phyloP scores from a whole-genome alignment of 30 jellyfish, hydroid and myxozoan genomes.

The Turritopsis rubra region DNA sequence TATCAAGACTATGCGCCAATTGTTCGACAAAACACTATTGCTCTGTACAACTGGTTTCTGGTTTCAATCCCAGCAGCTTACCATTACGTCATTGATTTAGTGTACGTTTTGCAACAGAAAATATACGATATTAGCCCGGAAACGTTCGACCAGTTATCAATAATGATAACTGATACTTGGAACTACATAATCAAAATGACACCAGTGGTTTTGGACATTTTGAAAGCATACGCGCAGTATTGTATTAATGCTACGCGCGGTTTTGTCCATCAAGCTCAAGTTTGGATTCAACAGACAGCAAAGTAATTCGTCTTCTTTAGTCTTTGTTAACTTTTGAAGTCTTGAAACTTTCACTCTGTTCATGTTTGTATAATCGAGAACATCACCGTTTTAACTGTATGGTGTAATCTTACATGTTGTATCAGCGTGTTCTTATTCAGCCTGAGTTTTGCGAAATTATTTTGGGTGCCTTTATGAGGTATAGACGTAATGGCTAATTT shows the following conservation, averaged over 20 bases:
- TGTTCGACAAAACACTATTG: background rate
- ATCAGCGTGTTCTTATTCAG: no score
- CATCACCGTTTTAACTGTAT: background rate
- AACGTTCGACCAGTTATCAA: slow-evolving; percentile 42
- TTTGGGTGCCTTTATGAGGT: no score
- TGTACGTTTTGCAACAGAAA: slow-evolving; percentile 17
- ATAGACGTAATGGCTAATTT: no score
- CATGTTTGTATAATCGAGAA: background rate
- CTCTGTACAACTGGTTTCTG: slow-evolving; percentile 1
- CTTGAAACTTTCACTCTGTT: background rate
- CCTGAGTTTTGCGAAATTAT: no score
- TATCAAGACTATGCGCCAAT: slow-evolving; percentile 43
- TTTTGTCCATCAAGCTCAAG: slow-evolving; percentile 31
- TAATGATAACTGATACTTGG: slow-evolving; percentile 21
- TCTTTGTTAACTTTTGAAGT: background rate
- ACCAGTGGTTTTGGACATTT: slow-evolving; percentile 46
- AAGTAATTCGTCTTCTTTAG: background rate
- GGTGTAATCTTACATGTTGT: no score
- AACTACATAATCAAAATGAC: slow-evolving; percentile 33
- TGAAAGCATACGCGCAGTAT: slow-evolving; percentile 10
- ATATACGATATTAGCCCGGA: slow-evolving; percentile 53
- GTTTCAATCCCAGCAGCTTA: slow-evolving; percentile 17
- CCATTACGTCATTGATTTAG: slow-evolving; percentile 26
- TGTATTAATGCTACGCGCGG: slow-evolving; percentile 14
- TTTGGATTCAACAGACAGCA: slow-evolving; percentile 40